Evolutionary conservation across 2,797 vertebrate genomes (phyloP), one percentile per base, ranked within the genome.

Genomic region (Dryobates pubescens): DNA sequence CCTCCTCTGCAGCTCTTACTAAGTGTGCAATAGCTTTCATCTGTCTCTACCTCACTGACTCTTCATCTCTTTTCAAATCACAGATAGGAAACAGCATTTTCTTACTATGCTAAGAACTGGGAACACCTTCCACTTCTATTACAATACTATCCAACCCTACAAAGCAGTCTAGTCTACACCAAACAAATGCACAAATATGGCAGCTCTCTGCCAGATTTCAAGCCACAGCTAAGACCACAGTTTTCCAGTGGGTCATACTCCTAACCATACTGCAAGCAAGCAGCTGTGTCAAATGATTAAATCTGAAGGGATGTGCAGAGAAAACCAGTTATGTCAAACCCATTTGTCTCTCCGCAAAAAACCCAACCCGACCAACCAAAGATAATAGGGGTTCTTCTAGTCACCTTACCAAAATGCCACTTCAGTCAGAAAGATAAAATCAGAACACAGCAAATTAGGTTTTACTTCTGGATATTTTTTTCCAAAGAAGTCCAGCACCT

Each of bases 61-160:
- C 73, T 94, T 90, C 73, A 75, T 89, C 67, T 94, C 73, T 88
- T 86, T 78, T 83, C 82, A 82, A 91, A 95, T 91, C 85, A 89
- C 71, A 92, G 87, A 90, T 93, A 92, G 92, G 82, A 74, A 92
- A 88, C 79, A 92, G 84, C 64, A 86, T 94, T 95, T 95, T 61
- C 82, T 93, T 93, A 93, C 91, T 93, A 82, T 82, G n/a, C 74
- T 87, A 81, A 81, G 82, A 94, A 90, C 63, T 81, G 49, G 70
- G 34, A 92, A 90, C 18, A 23, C 72, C 80, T 92, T 89, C 61
- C 70, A 81, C 53, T 93, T 88, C 82, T 85, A 67, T 73, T 88
- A 69, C 58, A 90, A 15, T 61, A 83, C 58, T 69, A 69, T 47
- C 69, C 54, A 90, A 13, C 24, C 34, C 70, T 88, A 72, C 64